Evolutionary conservation across 2,113 vertebrate species (phyloP).

Genomic region (Calidris pugnax): DNA sequence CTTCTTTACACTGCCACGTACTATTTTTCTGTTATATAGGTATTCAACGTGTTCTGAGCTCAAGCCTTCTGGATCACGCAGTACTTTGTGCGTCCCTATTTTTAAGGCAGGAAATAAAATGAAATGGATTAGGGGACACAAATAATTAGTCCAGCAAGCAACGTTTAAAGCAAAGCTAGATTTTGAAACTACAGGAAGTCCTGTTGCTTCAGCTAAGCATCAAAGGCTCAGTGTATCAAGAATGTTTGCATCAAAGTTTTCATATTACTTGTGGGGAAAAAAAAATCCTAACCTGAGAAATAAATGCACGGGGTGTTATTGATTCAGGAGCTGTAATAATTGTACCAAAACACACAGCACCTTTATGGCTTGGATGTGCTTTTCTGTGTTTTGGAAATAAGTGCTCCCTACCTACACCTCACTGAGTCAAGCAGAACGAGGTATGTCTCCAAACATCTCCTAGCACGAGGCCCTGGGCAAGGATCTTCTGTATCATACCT

Average conservation of each 20-base stretch:
- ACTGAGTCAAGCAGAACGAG: neutral
- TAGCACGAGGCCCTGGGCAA: neutral
- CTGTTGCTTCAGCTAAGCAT: neutral
- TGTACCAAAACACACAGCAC: neutral
- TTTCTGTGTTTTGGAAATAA: neutral
- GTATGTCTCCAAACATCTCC: rapidly evolving
- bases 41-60: neutral
- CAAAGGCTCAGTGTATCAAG: neutral
- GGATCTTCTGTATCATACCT: neutral
- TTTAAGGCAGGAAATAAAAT: neutral
- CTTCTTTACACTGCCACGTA: neutral
- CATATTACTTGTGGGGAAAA: neutral
- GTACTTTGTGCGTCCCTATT: neutral
- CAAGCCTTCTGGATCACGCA: neutral
- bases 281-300: neutral
- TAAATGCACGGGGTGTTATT: neutral
- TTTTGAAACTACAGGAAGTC: neutral
- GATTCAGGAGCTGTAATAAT: neutral
- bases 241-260: neutral
- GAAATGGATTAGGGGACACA: neutral
- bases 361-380: neutral
- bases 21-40: neutral
- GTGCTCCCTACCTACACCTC: neutral
- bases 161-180: neutral
- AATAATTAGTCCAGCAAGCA: neutral